phyloP scores from a whole-genome alignment of 2,113 vertebrate genomes.

The Nothobranchius kuhntae region DNA sequence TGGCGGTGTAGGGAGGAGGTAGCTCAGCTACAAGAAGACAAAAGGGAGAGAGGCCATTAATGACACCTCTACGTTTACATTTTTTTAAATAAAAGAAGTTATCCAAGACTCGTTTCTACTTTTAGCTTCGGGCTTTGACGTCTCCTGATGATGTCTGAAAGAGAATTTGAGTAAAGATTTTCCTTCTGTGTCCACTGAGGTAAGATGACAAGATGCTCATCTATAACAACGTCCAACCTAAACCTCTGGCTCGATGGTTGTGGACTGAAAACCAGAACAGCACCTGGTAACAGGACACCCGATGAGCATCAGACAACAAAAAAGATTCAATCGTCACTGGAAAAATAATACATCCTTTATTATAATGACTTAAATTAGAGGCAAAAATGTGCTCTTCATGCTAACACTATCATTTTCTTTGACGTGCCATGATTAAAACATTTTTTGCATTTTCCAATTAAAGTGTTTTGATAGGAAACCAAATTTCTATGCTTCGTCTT shows the following conservation, averaged over 20 bases:
- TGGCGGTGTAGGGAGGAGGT: conserved; percentile 95
- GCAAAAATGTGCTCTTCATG: background rate
- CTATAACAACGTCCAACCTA: conserved; percentile 20
- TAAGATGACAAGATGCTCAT: conserved; percentile 46
- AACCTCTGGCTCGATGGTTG: no score
- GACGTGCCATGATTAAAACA: background rate
- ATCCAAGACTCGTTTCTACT: background rate
- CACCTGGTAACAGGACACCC: conserved; percentile 2
- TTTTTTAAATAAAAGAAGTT: conserved; percentile 3
- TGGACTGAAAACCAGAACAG: background rate
- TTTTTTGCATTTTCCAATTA: no score
- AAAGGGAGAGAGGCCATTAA: conserved; percentile 48
- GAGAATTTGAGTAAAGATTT: conserved; percentile 43
- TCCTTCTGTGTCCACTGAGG: conserved; percentile 35
- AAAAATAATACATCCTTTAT: no score
- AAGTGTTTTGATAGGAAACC: no score
- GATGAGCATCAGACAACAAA: background rate
- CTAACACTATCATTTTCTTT: background rate
- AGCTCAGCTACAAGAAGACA: conserved; percentile 87
- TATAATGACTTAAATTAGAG: no score
- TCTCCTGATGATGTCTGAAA: conserved; percentile 28
- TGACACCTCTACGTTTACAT: background rate
- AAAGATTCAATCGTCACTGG: no score
- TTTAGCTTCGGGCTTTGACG: background rate
- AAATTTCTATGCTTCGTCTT: no score